A percentile compares a stretch with the other conserved stretches of the same genome.
phyloP scores from a whole-genome alignment of 2,113 vertebrate species.

The Neogobius melanostomus region DNA sequence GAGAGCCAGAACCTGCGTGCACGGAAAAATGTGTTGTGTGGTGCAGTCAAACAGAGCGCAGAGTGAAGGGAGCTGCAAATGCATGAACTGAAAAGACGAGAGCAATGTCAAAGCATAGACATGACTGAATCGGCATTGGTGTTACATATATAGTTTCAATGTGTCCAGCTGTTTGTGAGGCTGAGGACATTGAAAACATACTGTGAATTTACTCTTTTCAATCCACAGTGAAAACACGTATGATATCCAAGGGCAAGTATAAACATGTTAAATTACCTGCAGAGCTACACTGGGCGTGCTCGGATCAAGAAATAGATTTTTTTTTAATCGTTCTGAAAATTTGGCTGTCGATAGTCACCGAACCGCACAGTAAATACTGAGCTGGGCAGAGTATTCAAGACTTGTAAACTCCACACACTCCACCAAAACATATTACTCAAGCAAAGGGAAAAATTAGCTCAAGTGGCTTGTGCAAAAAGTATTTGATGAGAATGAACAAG shows the following conservation, averaged over 20 bases:
- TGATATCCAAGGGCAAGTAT: conserved; percentile 2
- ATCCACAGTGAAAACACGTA: not conserved
- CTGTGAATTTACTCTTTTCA: not conserved
- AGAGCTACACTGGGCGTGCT: not conserved
- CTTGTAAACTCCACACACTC: too few species aligned
- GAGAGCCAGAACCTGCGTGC: conserved; percentile 9
- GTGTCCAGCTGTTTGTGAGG: not conserved
- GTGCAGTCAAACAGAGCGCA: not conserved
- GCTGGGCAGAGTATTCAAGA: not conserved
- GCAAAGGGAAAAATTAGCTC: too few species aligned
- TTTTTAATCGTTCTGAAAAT: not conserved
- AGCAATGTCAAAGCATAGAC: conserved; percentile 1
- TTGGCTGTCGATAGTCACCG: not conserved
- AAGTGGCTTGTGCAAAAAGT: too few species aligned
- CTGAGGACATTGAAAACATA: not conserved
- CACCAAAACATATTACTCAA: too few species aligned
- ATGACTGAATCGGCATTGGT: not conserved
- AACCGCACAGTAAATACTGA: not conserved
- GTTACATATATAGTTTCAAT: not conserved
- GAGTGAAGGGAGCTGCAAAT: conserved; percentile 10
- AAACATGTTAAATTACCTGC: not conserved
- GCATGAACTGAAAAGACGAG: conserved; percentile 2
- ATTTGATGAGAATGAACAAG: too few species aligned
- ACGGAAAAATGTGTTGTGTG: conserved; percentile 5
- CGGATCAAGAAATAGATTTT: not conserved